Base-by-base conservation (phyloP, 2,888 invertebrate genomes). In the Drosophila koepferae region DNA sequence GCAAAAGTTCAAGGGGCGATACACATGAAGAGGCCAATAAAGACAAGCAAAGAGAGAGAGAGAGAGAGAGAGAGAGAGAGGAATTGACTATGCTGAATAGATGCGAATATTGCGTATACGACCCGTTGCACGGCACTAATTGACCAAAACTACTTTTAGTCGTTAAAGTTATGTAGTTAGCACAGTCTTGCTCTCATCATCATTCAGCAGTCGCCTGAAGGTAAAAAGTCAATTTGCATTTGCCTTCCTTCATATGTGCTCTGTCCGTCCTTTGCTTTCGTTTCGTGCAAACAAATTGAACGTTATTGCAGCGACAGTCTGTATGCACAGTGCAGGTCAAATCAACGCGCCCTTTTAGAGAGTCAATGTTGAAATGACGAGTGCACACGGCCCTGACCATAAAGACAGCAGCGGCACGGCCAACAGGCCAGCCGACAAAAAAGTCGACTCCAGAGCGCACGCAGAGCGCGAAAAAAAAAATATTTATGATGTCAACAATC, bases 71-170 rank as follows among this genome's bases (percentile, higher is more conserved):
- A n/a, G 48, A 18, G 28, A n/a, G 14, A 40, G 31, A 38, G 12
- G 41, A 28, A 8, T 36, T n/a, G 7, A n/a, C 31, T 2, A 4
- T 28, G 36, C 58, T 23, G n/a, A 20, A 46, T 72, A 62, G 64
- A 73, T 66, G 64, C 36, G 72, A 55, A 80, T 64, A 74, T 81
- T 82, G 74, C 80, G 77, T 82, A 69, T 73, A n/a, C 71, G 76
- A 28, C 66, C 59, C 40, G 58, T 68, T 53, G 59, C 10, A n/a
- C 36, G 40, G 31, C 59, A 23, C 55, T 55, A 55, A 55, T 55
- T 55, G 55, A 41, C 55, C 18, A 28, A 1, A 54, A 16, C 36
- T 38, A 38, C 16, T 38, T 31, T 41, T 18, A 10, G 41, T 18
- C 6, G 41, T 28, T 41, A 12, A 28, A 28, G 54, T 36, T 20